Base-by-base conservation (phyloP, 2,888 invertebrate species). In the Muschampia plurimacula region DNA sequence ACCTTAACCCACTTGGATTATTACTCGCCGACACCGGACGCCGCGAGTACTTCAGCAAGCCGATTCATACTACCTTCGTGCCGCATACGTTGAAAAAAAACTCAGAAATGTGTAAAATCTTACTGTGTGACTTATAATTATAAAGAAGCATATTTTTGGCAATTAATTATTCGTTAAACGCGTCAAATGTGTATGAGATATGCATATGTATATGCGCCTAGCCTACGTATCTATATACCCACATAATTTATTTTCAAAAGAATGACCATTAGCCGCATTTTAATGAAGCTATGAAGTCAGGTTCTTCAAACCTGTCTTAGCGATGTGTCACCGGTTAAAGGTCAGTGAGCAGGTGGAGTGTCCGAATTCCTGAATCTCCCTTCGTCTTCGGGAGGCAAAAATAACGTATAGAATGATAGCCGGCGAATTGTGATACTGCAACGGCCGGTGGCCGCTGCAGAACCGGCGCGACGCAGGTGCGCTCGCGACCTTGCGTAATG, bases 1-100 rank as follows among this genome's bases (percentile, higher is more conserved):
- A 93, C 94, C 94, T 94, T 94, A 94, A 94, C 94, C 94, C 89
- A 94, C 88, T 94, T 94, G 92, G 89, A 88, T 92, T 92, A 92
- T 94, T 93, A 93, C 93, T 88, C 79, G 82, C 82, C 81, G 83
- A 80, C 83, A 80, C 86, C 84, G 86, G 84, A 84, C 89, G 87
- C 86, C 78, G 83, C 79, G 78, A 87, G 86, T 89, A 86, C 88
- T 89, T 84, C 86, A 86, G 32, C 32, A 32, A 32, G 85, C 84
- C 81, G 85, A 86, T 85, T 84, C 83, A 84, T 65, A 62, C 82
- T 68, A 60, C 79, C 74, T 81, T 82, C 82, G 79, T 82, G 81
- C 81, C 82, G 81, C 78, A 41, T 77, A 63, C 44, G 55, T 13
- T 62, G 60, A 60, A 67, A 72, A 67, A 60, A 72, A 62, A 65